Conservation (phyloP, 2,113 vertebrate genomes). For the Caranx melampygus region DNA sequence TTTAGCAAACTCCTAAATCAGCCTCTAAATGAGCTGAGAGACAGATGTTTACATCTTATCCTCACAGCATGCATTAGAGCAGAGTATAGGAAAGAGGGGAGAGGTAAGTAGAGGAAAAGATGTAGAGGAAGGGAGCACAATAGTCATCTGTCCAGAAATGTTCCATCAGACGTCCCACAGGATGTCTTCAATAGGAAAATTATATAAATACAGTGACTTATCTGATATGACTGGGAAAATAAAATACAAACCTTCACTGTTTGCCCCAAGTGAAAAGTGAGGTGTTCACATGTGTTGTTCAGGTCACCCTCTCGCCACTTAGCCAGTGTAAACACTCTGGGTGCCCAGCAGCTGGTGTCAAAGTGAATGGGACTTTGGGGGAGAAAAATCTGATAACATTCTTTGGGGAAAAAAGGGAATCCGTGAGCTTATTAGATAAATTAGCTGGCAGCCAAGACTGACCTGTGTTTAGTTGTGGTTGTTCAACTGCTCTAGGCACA, state of each 20-base stretch:
- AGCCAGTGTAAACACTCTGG: conserved; percentile 68
- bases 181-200: conserved; percentile 18
- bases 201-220: conserved; percentile 37
- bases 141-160: conserved; percentile 33
- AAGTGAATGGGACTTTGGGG: conserved; percentile 52
- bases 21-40: conserved; percentile 55
- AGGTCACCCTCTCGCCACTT: conserved; percentile 42
- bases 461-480: conserved; percentile 56
- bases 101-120: background rate
- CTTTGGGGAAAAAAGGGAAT: conserved; percentile 52
- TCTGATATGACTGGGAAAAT: conserved; percentile 61
- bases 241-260: conserved; percentile 48
- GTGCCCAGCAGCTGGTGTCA: conserved; percentile 67
- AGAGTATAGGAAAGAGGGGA: conserved; percentile 14
- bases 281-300: conserved; percentile 55
- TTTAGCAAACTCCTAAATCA: conserved; percentile 60
- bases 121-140: background rate
- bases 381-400: conserved; percentile 76
- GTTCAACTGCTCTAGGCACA: conserved; percentile 46
- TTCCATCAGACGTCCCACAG: conserved; percentile 19
- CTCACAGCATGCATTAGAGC: conserved; percentile 13
- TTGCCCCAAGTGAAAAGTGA: conserved; percentile 61
- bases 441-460: conserved; percentile 49
- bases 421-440: conserved; percentile 60
- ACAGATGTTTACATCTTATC: conserved; percentile 60